These are phyloP conservation scores for Strix occidentalis DNA, from an alignment of 2,797 vertebrate species.

Conservation along the genomic window DNA sequence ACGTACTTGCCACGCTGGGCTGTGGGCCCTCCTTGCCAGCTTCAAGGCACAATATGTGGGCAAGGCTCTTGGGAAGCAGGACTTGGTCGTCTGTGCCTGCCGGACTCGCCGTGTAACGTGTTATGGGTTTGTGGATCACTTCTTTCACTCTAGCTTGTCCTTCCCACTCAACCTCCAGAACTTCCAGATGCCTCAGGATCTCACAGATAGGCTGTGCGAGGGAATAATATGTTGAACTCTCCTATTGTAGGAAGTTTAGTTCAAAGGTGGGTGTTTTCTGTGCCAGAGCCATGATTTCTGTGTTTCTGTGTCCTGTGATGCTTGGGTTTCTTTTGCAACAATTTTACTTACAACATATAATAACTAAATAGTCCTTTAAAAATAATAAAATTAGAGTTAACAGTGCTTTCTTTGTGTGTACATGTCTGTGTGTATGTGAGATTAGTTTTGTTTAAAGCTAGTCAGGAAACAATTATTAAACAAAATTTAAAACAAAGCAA, in stretches of 20 bases:
- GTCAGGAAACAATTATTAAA: constrained; percentile 24
- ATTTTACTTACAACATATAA: neutral
- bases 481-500: constrained; percentile 1
- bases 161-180: neutral
- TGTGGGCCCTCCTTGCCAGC: neutral
- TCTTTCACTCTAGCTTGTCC: neutral
- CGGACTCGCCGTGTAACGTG: fast-evolving
- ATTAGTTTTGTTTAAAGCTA: constrained; percentile 35
- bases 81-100: neutral
- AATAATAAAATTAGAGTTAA: neutral
- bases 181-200: neutral
- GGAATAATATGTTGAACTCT: neutral
- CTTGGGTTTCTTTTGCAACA: neutral
- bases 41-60: fast-evolving
- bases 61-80: neutral
- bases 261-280: neutral
- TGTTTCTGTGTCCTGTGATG: neutral
- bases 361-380: neutral
- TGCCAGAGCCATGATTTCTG: neutral
- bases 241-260: neutral
- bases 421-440: neutral
- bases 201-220: neutral
- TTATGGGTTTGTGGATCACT: neutral
- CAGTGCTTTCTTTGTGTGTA: neutral
- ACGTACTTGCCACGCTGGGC: neutral